A percentile compares a stretch with the other conserved stretches of the same genome.
phyloP scores from a whole-genome alignment of 2,113 vertebrate species.

The Rhinolophus sinicus region DNA sequence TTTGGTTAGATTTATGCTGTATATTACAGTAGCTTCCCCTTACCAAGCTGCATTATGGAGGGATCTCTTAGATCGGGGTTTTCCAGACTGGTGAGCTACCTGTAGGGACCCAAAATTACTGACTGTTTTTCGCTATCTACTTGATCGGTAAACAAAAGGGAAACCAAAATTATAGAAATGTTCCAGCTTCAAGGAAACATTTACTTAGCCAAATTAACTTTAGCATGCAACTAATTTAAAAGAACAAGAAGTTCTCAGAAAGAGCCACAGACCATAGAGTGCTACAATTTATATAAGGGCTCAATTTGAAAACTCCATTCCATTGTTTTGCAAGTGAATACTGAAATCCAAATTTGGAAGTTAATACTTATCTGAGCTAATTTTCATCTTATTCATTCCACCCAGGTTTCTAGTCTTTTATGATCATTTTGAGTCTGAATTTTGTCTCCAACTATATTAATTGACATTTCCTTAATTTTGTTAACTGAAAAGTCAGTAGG shows the following conservation, averaged over 20 bases:
- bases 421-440: slow-evolving; percentile 20
- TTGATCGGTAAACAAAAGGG: slow-evolving; percentile 46
- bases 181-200: slow-evolving; percentile 10
- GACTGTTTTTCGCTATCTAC: neutral
- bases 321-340: neutral
- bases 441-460: slow-evolving; percentile 7
- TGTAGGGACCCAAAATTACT: neutral
- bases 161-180: slow-evolving; percentile 30
- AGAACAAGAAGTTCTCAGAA: neutral
- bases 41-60: neutral
- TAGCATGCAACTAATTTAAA: neutral
- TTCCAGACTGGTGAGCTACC: neutral
- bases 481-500: neutral
- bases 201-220: slow-evolving; percentile 11
- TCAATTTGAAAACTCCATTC: slow-evolving; percentile 38
- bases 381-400: neutral
- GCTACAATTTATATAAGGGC: neutral
- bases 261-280: neutral
- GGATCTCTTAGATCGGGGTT: neutral
- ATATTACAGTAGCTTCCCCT: neutral
- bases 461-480: neutral
- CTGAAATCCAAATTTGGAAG: neutral
- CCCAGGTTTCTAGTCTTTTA: neutral
- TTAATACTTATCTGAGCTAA: neutral
- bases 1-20: neutral